Evolutionary conservation across 2,888 invertebrate genomes (phyloP), one percentile per base, ranked within the genome.

Genomic region (Sesia apiformis): DNA sequence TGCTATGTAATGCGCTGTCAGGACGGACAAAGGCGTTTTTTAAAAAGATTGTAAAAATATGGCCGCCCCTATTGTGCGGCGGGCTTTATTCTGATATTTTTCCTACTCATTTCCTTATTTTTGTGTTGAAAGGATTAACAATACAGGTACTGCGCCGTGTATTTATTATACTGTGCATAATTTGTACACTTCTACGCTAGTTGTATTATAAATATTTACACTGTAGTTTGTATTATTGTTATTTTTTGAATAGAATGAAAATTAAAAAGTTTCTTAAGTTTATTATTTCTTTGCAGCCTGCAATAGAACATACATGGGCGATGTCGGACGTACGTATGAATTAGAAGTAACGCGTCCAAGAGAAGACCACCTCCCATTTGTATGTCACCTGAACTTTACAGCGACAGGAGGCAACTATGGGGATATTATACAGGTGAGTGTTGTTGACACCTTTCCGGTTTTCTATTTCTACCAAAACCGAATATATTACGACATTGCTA

Each of bases 321-420:
- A 95, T 72, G 93, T 94, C 55, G 95, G 95, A 0, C 91, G 93
- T 59, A 95, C 95, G 39, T 96, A 95, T 84, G 94, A 94, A 74
- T 81, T 96, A 68, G 94, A 94, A 79, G 92, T 96, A 59, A 92
- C 94, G 57, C 90, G 94, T 63, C 95, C 95, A 39, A 86, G 92
- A 53, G 94, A 94, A 77, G 93, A 93, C 65, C 92, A 93, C 67
- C 90, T 95, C 60, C 95, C 95, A 38, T 95, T 95, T 82, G 86
- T 95, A 65, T 96, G 96, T 80, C 93, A 93, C 74, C 92, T 96
- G 69, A 96, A 95, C 81, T 96, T 96, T 82, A 95, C 95, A 54
- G 95, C 96, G 53, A 93, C 92, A 58, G 95, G 95, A 55, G 93
- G 92, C 41, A 91, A 92, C 69, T 92, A 93, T 64, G 95, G 95